Evolutionary conservation across 2,113 vertebrate species (phyloP).

Genomic region (Oxyura jamaicensis): DNA sequence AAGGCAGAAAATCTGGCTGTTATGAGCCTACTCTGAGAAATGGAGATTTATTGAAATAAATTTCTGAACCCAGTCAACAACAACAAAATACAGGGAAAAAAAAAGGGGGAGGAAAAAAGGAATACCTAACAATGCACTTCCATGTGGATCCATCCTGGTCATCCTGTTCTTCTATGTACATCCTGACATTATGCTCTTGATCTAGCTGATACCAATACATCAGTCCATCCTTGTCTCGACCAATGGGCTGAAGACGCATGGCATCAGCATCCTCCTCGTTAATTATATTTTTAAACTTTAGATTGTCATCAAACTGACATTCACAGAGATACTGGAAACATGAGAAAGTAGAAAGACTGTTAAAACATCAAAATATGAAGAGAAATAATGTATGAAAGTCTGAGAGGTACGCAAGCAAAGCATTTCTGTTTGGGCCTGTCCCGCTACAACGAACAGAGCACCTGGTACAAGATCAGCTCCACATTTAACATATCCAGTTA

Average conservation of each 20-base stretch:
- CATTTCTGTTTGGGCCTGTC: not conserved
- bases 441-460: rapidly evolving
- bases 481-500: not conserved
- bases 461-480: not conserved
- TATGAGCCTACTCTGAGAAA: not conserved
- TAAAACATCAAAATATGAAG: not conserved
- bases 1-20: not conserved
- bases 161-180: slow-evolving; percentile 98
- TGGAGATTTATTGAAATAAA: rapidly evolving
- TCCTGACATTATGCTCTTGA: slow-evolving; percentile 93
- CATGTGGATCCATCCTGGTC: slow-evolving; percentile 94
- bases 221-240: slow-evolving; percentile 90
- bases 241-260: slow-evolving; percentile 95
- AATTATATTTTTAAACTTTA: slow-evolving; percentile 94
- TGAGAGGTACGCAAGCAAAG: not conserved
- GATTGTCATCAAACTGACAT: slow-evolving; percentile 98
- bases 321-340: slow-evolving; percentile 92
- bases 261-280: slow-evolving; percentile 95
- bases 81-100: not conserved
- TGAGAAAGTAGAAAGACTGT: not conserved
- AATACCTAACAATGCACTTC: slow-evolving; percentile 95
- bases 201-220: slow-evolving; percentile 98
- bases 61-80: not conserved
- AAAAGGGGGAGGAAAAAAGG: not conserved
- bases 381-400: not conserved